phyloP scores from a whole-genome alignment of 1,140 invertebrate species.

The Steinernema khuongi region DNA sequence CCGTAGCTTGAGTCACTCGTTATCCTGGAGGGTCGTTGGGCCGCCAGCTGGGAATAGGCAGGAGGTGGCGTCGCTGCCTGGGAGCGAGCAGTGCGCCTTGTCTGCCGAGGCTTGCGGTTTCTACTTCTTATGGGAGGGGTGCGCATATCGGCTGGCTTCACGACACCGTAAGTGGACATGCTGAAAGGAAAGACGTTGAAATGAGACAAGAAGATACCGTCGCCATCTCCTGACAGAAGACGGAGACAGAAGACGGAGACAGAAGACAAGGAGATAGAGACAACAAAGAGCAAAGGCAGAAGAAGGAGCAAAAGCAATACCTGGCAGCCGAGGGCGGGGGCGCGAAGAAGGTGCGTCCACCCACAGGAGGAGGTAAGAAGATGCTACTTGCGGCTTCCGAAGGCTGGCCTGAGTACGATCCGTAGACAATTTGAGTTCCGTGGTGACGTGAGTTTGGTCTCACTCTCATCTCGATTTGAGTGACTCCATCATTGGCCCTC shows the following conservation, averaged over 20 bases:
- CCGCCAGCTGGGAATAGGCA: background rate
- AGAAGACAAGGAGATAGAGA: slow-evolving; percentile 3
- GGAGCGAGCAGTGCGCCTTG: background rate
- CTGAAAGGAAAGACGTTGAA: background rate
- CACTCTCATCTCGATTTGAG: background rate
- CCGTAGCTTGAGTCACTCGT: background rate
- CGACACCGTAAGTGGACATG: slow-evolving; percentile 4
- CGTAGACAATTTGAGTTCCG: background rate
- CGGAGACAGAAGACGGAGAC: background rate
- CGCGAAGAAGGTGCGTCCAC: background rate
- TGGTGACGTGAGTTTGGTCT: background rate
- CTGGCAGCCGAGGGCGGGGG: background rate
- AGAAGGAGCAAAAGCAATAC: background rate
- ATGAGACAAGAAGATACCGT: no score
- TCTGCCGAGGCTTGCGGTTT: background rate
- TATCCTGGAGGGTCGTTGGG: background rate
- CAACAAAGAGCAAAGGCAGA: background rate
- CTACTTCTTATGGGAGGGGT: background rate
- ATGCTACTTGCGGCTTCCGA: background rate
- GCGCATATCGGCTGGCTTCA: background rate
- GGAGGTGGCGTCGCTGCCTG: slow-evolving; percentile 7
- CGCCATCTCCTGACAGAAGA: no score
- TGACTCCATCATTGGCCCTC: background rate
- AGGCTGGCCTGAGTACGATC: background rate
- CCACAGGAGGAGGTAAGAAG: background rate